Evolutionary conservation across 2,797 vertebrate species (phyloP), one percentile per base, ranked within the genome.

Genomic region (Lophius americanus): DNA sequence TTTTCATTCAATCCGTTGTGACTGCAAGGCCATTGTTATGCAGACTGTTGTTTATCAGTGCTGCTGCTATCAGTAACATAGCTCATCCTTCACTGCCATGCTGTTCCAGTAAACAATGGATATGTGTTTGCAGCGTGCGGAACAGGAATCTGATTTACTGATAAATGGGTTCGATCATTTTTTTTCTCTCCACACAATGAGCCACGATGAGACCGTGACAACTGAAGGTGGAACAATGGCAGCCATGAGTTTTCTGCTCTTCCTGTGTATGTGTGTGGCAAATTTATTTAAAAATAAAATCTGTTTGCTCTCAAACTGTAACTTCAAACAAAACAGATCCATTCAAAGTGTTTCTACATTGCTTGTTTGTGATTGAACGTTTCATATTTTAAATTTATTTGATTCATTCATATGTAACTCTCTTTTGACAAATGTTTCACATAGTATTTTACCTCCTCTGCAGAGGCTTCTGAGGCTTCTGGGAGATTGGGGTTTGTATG

Each of bases 71-170:
- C 84, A 70, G 70, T 76, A 78, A 76, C 84, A 73, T 80, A 47
- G 77, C 82, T 79, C 89, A 86, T 91, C 85, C 75, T 85, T 88
- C 85, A 83, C 75, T 73, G 82, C 50, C 86, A 82, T 51, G 82
- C 88, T 88, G 84, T 88, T 73, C 74, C 68, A 13, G 60, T 79
- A 70, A 79, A 89, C 86, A 91, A 88, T 84, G 81, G 69, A 77
- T 70, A 36, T 64, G 69, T 81, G 84, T 87, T 79, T 42, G 70
- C 62, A 36, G 65, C 51, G 35, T 48, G 70, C 65, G 0, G 32
- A 46, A 73, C 79, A 80, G 51, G 73, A 85, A 85, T 87, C 84
- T 82, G 80, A 84, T 85, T 84, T 60, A 54, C 56, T 44, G 71
- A 88, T 90, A 82, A 76, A 86, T 76, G 60, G 60, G 42, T 64